Base-by-base conservation (phyloP, 2,113 vertebrate genomes). In the Carollia perspicillata region DNA sequence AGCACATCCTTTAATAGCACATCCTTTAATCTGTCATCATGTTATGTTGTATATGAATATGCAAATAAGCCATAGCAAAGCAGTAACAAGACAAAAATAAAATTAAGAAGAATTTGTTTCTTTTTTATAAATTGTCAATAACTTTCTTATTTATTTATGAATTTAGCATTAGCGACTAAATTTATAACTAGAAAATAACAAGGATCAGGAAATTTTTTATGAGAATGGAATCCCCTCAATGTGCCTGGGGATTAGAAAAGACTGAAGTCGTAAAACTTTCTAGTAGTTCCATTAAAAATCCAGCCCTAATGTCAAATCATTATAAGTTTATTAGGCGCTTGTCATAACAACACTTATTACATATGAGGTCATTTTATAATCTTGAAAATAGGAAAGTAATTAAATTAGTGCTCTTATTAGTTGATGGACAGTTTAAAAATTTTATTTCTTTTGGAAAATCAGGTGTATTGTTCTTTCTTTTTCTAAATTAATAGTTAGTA, bases 371-470 rank as follows among this genome's bases (percentile, higher is more conserved):
- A 84, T 94, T 95, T 93, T 86, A 83, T 74, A n/a, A 84, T 95
- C 96, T 94, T 53, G 44, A 93, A 91, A 89, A 74, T 66, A 3
- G 5, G 33, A 49, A 91, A 92, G 35, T 83, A 97, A 97, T 97
- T 96, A 95, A 83, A 95, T 86, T 93, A 44, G 68, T 85, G 35
- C 23, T 89, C 95, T 92, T 28, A 85, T 90, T 92, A 89, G 58
- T 20, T 95, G 90, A 97, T 78, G 68, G 77, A 95, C 89, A 94
- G 66, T 89, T 95, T 95, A 78, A 92, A 94, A 65, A 92, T 22
- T 85, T 89, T 51, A 83, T 89, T 97, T 95, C 53, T 95, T 77
- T 86, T 86, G 8, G 18, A 95, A 96, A 97, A 97, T 96, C 81
- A 93, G n/a, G 65, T 83, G 11, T 63, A 96, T 88, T 97, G 85